These are phyloP conservation scores for Trachythela sp. DNA, from an alignment of 64 coral and sea anemone species.

Conservation along the genomic window DNA sequence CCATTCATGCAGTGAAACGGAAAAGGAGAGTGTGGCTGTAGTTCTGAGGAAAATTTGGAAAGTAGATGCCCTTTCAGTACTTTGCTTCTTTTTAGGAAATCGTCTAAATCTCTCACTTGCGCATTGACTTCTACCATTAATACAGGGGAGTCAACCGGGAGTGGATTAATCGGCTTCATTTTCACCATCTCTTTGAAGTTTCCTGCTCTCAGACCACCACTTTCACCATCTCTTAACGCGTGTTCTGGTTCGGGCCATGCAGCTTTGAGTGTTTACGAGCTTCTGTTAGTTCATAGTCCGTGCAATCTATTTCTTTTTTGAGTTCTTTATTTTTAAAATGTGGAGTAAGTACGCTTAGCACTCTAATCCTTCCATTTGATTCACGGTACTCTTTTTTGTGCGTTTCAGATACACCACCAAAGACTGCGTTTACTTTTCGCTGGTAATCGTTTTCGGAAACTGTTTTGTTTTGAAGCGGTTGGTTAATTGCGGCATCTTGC, in stretches of 20 bases:
- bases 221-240: background rate
- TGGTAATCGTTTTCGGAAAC: background rate
- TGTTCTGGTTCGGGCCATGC: conserved; percentile 21
- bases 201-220: background rate
- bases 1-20: conserved; percentile 53
- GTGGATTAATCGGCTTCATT: background rate
- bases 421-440: background rate
- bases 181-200: too few species aligned
- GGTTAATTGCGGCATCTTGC: background rate
- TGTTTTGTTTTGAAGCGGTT: background rate
- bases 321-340: conserved; percentile 10
- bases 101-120: background rate
- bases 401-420: background rate
- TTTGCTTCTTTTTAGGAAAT: conserved; percentile 15
- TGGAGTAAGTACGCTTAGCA: background rate
- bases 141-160: background rate
- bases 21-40: conserved; percentile 35
- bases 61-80: conserved; percentile 40
- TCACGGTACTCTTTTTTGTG: background rate
- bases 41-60: conserved; percentile 33
- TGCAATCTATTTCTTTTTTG: background rate
- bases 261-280: background rate
- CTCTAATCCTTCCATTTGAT: background rate
- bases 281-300: background rate
- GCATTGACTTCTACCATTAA: background rate